phyloP scores from a whole-genome alignment of 2,113 vertebrate species.

The Emberiza fucata region DNA sequence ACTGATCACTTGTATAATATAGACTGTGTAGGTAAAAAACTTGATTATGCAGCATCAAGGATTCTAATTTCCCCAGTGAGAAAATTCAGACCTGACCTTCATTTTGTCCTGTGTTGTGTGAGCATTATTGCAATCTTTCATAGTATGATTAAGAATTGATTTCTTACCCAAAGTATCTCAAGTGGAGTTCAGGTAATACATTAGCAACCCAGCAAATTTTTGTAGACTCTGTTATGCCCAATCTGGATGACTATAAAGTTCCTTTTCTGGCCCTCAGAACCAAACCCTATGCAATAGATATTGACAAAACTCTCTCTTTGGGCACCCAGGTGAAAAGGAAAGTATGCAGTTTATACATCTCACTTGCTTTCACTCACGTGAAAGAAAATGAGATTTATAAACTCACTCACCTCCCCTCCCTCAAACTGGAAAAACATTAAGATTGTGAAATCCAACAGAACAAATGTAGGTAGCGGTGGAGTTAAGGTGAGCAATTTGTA shows the following conservation, averaged over 20 bases:
- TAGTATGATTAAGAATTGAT: not conserved
- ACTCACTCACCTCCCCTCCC: not conserved
- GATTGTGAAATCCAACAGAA: not conserved
- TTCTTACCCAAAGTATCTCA: not conserved
- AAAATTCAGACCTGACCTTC: not conserved
- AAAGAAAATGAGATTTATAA: not conserved
- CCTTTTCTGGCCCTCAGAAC: not conserved
- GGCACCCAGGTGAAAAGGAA: not conserved
- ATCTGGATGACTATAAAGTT: not conserved
- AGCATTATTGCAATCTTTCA: not conserved
- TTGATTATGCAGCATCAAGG: not conserved
- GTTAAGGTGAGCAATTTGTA: not conserved
- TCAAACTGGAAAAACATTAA: not conserved
- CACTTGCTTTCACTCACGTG: not conserved
- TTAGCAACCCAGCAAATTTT: not conserved
- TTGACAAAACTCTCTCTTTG: not conserved
- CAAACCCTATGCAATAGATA: not conserved
- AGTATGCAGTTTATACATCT: not conserved
- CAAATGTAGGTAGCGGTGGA: not conserved
- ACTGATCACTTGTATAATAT: not conserved
- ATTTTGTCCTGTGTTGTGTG: not conserved
- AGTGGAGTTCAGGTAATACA: not conserved
- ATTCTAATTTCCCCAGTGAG: not conserved
- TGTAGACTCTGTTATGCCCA: not conserved
- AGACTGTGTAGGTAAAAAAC: not conserved